These are phyloP conservation scores for Orycteropus afer DNA, from an alignment of 2,113 vertebrate genomes.

Conservation along the genomic window DNA sequence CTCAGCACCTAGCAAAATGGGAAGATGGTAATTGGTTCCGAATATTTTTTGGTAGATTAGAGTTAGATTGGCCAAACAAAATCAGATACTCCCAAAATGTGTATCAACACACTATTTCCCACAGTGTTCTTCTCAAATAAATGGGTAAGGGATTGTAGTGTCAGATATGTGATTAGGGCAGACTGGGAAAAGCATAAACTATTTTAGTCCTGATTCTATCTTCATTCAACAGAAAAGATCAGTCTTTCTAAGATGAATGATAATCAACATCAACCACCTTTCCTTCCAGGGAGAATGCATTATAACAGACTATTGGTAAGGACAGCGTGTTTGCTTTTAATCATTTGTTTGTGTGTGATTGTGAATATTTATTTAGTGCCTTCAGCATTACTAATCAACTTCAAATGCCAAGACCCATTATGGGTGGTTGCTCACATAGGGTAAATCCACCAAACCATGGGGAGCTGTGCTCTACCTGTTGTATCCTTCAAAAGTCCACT, in stretches of 20 bases:
- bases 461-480: neutral
- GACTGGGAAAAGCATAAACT: neutral
- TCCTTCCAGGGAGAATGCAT: constrained; percentile 23
- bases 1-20: neutral
- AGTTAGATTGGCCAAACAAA: constrained; percentile 19
- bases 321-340: neutral
- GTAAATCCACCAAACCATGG: neutral
- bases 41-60: neutral
- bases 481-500: neutral
- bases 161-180: neutral
- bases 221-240: neutral
- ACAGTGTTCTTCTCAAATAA: neutral
- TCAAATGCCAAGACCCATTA: neutral
- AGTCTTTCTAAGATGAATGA: neutral
- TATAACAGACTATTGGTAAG: neutral
- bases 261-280: neutral
- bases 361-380: constrained; percentile 11
- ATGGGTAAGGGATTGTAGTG: neutral
- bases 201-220: neutral
- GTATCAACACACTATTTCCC: neutral
- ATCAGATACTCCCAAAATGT: neutral
- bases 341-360: neutral
- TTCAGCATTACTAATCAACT: constrained; percentile 15
- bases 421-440: neutral
- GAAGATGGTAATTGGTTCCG: neutral